phyloP scores from a whole-genome alignment of 1,140 invertebrate species.

The Brachystomella parvula region DNA sequence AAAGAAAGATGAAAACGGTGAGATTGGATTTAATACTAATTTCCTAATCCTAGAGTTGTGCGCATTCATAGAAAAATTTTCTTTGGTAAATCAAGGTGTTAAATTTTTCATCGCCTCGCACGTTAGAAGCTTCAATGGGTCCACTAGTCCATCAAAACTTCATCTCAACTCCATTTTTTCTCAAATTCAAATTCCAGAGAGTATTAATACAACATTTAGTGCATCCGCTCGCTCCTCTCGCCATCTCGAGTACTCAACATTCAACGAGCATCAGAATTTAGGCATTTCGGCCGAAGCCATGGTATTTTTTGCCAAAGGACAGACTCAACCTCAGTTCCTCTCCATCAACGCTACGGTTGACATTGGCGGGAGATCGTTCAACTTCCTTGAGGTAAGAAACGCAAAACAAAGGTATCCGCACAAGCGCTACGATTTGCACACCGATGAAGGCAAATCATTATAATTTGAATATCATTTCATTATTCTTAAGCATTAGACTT shows the following conservation, averaged over 20 bases:
- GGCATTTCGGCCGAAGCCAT: neutral
- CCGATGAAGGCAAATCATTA: too few relatives aligned
- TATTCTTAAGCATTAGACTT: too few relatives aligned
- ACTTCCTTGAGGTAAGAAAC: neutral
- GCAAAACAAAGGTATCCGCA: too few relatives aligned
- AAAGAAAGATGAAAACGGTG: too few relatives aligned
- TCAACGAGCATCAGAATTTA: neutral
- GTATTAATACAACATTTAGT: neutral
- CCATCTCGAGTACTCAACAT: neutral
- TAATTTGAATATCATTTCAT: too few relatives aligned
- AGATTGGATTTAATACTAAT: too few relatives aligned
- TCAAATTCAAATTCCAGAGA: neutral
- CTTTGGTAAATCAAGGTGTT: too few relatives aligned
- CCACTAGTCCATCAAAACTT: neutral
- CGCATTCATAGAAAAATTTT: too few relatives aligned
- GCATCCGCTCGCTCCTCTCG: neutral
- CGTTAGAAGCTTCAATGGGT: neutral
- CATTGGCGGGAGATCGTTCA: neutral
- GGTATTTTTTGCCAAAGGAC: neutral
- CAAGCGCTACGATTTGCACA: too few relatives aligned
- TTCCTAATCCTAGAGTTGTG: too few relatives aligned
- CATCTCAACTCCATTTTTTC: neutral
- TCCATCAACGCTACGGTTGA: neutral
- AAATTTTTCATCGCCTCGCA: neutral
- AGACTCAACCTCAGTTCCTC: neutral